Evolutionary conservation across 1,140 invertebrate genomes (phyloP), one percentile per base, ranked within the genome.

Genomic region (Drosophila pandora): DNA sequence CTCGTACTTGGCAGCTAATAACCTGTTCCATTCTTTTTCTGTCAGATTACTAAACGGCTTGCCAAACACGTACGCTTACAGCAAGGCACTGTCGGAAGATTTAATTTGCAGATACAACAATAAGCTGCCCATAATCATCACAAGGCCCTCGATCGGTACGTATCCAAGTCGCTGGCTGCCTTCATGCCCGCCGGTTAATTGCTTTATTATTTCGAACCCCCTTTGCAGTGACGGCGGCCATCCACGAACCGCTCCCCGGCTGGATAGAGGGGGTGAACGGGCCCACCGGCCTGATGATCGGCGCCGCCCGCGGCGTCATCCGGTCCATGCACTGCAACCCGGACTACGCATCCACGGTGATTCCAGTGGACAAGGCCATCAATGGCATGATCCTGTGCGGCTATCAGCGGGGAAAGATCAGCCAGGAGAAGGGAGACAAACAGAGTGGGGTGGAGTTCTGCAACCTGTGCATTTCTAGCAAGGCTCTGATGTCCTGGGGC

Each of bases 261-360:
- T 99, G 98, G 98, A 95, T 99, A 12, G 98, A 99, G 90, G 99
- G 98, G 76, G 93, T 97, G 52, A 99, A 98, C 91, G 98, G 98
- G 30, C 97, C 97, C 0, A 98, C 97, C 47, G 97, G 96, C 3
- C 79, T 96, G 2, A 92, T 96, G 73, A 93, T 96, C 30, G 96
- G 94, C 0, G 95, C 94, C 62, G 96, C 96, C 48, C 97, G 97
- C 92, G 97, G 97, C 63, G 93, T 97, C 0, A 93, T 97, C 10
- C 93, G 94, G 2, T 94, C 95, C 1, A 95, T 97, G 94, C 89
- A 91, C 52, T 94, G 95, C 94, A 93, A 94, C 75, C 95, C 92
- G 2, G 92, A 93, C 5, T 94, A 93, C 69, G 82, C 90, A 3
- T 94, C 94, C 0, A 97, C 97, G 70, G 93, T 97, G 0, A 94